phyloP scores from a whole-genome alignment of 2,888 invertebrate species.

The Monoplex corrugatus region DNA sequence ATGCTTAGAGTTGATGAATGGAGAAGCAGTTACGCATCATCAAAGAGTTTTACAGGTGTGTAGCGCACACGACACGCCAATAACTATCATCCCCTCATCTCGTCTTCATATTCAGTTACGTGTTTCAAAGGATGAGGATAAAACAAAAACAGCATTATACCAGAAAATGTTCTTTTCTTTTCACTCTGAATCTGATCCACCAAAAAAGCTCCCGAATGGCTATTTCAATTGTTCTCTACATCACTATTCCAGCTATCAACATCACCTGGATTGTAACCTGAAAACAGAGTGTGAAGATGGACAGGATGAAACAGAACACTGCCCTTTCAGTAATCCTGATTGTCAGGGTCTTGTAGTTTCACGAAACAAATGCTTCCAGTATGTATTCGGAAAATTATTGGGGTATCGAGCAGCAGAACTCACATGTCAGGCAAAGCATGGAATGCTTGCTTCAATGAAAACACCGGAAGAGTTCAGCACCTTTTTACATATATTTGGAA shows the following conservation, averaged over 20 bases:
- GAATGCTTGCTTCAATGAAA: background rate
- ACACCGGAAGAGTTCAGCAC: background rate
- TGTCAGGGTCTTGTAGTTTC: background rate
- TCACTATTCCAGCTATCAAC: background rate
- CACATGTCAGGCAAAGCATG: background rate
- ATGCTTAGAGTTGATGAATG: background rate
- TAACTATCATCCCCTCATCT: background rate
- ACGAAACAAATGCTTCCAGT: background rate
- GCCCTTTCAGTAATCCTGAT: background rate
- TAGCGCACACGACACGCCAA: background rate
- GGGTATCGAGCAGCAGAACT: background rate
- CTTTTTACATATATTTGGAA: background rate
- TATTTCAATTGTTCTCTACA: conserved; percentile 15
- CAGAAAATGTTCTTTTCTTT: background rate
- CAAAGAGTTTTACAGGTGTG: background rate
- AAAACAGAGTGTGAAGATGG: background rate
- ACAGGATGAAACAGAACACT: conserved; percentile 20
- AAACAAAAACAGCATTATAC: no score
- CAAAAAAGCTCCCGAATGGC: background rate
- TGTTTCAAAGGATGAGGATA: background rate
- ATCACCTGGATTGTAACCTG: conserved; percentile 19
- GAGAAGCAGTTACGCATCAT: background rate
- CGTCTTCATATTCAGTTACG: background rate
- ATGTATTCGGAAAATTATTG: background rate
- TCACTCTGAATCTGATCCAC: background rate